Base-by-base conservation (phyloP, 1,140 invertebrate genomes). In the Hyles euphorbiae region DNA sequence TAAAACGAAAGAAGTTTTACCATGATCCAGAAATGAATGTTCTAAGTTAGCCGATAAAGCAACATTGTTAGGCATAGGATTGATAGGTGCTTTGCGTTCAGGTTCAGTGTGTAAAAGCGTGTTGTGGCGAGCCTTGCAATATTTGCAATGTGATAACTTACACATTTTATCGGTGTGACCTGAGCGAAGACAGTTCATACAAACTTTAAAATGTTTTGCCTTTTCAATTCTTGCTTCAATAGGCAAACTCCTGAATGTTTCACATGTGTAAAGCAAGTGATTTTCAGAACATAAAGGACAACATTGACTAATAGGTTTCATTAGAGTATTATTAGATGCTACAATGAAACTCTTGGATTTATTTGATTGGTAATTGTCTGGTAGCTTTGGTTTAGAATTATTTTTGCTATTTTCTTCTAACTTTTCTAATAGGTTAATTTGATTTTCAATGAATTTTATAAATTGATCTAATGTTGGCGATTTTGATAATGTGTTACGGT, bases 361-460 rank as follows among this genome's bases (percentile, higher is more conserved):
- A n/a, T n/a, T n/a, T n/a, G n/a, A n/a, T n/a, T n/a, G n/a, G n/a
- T n/a, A n/a, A n/a, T 43, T 53, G 47, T 49, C 56, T 64, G 3
- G 3, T 33, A 36, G 9, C 2, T 11, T 56, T 47, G 32, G n/a
- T 49, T 59, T 53, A 12, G 5, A 11, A 47, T 55, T 61, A n/a
- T 58, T 52, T 49, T 50, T 65, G 12, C 53, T 61, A 55, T 55
- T 51, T 33, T 60, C 61, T 6, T 61, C 32, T 12, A 36, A n/a
- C n/a, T 56, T 62, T 73, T 65, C 32, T 67, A 58, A 34, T 70
- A 48, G 48, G 65, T 58, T 32, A 67, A 65, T 11, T 56, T 65
- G 51, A 62, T 59, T 43, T 44, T 67, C n/a, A 36, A 70, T n/a
- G 62, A 73, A 73, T 40, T 50, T 59, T n/a, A 49, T 53, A 64